A percentile compares a stretch with the other conserved stretches of the same genome.
Evolutionary conservation across 2,888 invertebrate species (phyloP).

Genomic region (Heliconius charithonia): DNA sequence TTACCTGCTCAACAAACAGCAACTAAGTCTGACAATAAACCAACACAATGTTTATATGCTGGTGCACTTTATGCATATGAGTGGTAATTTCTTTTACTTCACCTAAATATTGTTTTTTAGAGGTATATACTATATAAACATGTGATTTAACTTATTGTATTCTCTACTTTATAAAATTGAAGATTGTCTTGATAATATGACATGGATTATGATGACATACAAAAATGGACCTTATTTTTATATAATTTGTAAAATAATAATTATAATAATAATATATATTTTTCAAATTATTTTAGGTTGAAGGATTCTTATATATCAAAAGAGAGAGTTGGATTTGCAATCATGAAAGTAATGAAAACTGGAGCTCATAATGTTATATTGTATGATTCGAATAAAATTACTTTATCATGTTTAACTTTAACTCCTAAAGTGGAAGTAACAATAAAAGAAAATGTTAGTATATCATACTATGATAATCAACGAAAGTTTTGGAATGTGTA

Average conservation of each 20-base stretch:
- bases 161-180: neutral
- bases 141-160: neutral
- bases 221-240: too few species aligned
- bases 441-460: constrained; percentile 62
- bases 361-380: constrained; percentile 63
- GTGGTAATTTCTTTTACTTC: constrained; percentile 60
- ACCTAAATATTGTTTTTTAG: neutral
- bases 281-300: constrained; percentile 57
- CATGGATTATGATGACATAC: too few species aligned
- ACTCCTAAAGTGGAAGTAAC: constrained; percentile 60
- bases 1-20: constrained; percentile 54
- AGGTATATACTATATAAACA: neutral
- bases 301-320: constrained; percentile 63
- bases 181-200: neutral
- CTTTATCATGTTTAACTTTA: constrained; percentile 64
- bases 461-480: constrained; percentile 70
- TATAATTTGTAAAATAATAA: too few species aligned
- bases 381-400: constrained; percentile 71
- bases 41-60: constrained; percentile 67
- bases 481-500: constrained; percentile 72
- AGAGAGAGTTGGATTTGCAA: constrained; percentile 75
- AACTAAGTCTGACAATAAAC: constrained; percentile 58
- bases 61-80: constrained; percentile 69
- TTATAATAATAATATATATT: neutral
- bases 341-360: constrained; percentile 64